Conservation (phyloP, 2,113 vertebrate species). For the Boulengeromyrus knoepffleri region DNA sequence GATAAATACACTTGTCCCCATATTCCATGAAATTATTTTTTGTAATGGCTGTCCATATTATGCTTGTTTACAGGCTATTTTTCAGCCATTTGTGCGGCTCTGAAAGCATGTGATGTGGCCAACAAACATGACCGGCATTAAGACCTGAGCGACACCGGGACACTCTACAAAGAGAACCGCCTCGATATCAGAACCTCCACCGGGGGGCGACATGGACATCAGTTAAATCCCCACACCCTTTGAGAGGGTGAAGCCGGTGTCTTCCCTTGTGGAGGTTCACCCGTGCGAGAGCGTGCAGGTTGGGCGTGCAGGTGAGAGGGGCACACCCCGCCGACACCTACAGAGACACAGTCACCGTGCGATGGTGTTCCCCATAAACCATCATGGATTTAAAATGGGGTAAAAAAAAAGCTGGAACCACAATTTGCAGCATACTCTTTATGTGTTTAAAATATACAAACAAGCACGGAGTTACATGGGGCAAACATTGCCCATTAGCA, state of each 20-base stretch:
- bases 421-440: conserved; percentile 36
- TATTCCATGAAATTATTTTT: background rate
- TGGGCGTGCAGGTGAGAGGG: background rate
- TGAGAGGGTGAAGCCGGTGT: background rate
- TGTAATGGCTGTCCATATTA: background rate
- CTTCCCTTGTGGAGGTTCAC: background rate
- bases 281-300: background rate
- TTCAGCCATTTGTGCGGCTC: background rate
- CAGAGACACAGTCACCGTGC: background rate
- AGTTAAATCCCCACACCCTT: background rate
- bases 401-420: background rate
- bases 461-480: conserved; percentile 54
- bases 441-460: conserved; percentile 72
- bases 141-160: background rate
- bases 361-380: conserved; percentile 1
- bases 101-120: background rate
- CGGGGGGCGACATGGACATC: background rate
- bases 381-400: background rate
- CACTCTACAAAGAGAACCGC: background rate
- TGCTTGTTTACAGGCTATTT: background rate
- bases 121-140: background rate
- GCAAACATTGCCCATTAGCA: conserved; percentile 65
- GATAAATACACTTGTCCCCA: background rate
- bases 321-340: background rate
- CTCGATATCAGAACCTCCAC: background rate